Conservation (phyloP, 2,113 vertebrate species). For the Hassar affinis region DNA sequence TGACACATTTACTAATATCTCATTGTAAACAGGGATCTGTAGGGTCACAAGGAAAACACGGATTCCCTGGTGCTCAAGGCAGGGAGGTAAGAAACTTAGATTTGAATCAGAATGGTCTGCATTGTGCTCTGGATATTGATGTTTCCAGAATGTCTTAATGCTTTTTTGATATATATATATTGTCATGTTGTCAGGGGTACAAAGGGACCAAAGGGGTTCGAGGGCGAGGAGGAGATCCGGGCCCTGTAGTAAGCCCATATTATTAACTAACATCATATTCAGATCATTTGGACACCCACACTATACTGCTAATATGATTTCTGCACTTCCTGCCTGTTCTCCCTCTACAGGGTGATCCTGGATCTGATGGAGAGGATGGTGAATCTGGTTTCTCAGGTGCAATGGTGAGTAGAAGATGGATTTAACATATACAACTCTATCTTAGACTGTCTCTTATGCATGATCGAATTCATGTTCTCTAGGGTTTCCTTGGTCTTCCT, state of each 20-base stretch:
- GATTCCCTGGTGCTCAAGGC: slow-evolving; percentile 71
- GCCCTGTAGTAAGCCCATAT: slow-evolving; percentile 66
- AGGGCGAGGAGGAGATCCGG: slow-evolving; percentile 72
- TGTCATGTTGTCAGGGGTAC: slow-evolving; percentile 67
- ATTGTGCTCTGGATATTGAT: not conserved
- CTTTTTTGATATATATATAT: not conserved
- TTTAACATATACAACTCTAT: not conserved
- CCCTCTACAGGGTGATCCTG: slow-evolving; percentile 64
- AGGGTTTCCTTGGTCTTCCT: slow-evolving; percentile 69
- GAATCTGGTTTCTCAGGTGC: slow-evolving; percentile 71
- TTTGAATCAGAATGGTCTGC: not conserved
- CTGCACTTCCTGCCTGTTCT: not conserved
- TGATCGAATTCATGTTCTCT: not conserved
- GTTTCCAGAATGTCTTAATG: not conserved
- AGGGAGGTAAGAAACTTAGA: slow-evolving; percentile 65
- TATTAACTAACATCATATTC: not conserved
- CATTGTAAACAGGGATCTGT: slow-evolving; percentile 66
- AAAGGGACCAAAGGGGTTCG: slow-evolving; percentile 76
- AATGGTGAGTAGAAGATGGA: slow-evolving; percentile 58
- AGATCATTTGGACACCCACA: not conserved
- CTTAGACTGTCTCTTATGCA: not conserved
- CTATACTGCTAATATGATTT: not conserved
- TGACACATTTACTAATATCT: slow-evolving; percentile 14
- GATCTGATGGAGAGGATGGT: slow-evolving; percentile 70
- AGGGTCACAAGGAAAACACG: slow-evolving; percentile 68